phyloP scores from a whole-genome alignment of 30 jellyfish, hydroid and myxozoan species.

The Nemopilema nomurai region DNA sequence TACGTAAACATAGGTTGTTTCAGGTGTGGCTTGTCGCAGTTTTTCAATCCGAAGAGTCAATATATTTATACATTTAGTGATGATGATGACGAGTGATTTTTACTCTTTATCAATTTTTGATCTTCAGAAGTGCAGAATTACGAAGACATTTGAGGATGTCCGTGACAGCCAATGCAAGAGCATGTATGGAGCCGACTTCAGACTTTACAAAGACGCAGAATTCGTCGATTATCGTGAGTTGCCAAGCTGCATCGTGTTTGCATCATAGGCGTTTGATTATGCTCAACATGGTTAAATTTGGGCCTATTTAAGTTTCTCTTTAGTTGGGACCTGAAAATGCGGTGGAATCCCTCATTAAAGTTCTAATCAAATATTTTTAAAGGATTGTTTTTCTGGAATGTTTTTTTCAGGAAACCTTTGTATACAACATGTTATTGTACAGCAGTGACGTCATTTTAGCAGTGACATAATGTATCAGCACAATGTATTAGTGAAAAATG shows the following conservation, averaged over 20 bases:
- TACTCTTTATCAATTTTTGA: background rate
- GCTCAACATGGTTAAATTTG: background rate
- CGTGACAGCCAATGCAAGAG: conserved; percentile 51
- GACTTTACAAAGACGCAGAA: conserved; percentile 23
- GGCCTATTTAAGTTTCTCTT: too few relatives aligned
- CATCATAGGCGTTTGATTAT: background rate
- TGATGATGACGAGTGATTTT: too few relatives aligned
- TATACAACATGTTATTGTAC: too few relatives aligned
- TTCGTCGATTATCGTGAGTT: conserved; percentile 36
- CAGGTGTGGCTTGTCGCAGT: background rate
- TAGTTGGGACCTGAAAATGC: too few relatives aligned
- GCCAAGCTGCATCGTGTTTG: too few relatives aligned
- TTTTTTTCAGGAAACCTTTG: too few relatives aligned
- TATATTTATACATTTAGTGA: conserved; percentile 1
- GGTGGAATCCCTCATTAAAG: too few relatives aligned
- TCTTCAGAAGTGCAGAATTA: conserved; percentile 43
- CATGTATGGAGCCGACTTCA: conserved; percentile 49
- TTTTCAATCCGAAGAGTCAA: background rate
- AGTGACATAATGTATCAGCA: too few relatives aligned
- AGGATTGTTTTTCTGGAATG: too few relatives aligned
- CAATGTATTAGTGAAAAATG: too few relatives aligned
- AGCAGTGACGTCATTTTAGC: background rate
- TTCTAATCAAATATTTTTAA: too few relatives aligned
- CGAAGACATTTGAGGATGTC: conserved; percentile 42
- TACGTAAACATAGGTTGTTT: background rate